A percentile compares a stretch with the other conserved stretches of the same genome.
phyloP scores from a whole-genome alignment of 2,113 vertebrate species.

The Phyllopteryx taeniolatus region DNA sequence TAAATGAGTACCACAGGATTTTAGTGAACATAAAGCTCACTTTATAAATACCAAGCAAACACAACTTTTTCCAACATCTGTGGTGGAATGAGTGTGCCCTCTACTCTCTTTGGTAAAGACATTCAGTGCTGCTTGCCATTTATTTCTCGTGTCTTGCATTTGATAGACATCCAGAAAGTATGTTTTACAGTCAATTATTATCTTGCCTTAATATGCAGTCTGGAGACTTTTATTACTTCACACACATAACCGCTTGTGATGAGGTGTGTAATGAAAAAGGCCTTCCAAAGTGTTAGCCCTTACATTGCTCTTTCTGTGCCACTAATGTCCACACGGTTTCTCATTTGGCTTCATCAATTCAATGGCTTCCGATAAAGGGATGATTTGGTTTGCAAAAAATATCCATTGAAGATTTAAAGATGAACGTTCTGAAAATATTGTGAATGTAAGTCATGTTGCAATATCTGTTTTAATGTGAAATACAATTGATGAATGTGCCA shows the following conservation, averaged over 20 bases:
- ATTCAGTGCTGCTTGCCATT: background rate
- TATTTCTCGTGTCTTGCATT: background rate
- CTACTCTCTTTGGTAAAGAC: background rate
- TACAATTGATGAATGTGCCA: background rate
- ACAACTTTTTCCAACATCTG: background rate
- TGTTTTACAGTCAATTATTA: slow-evolving; percentile 8
- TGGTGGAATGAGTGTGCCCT: background rate
- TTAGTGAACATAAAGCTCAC: slow-evolving; percentile 1
- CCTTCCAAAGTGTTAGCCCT: background rate
- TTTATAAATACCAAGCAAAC: slow-evolving; percentile 3
- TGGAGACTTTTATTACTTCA: background rate
- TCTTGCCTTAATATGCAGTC: slow-evolving; percentile 7
- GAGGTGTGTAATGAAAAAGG: slow-evolving; percentile 1
- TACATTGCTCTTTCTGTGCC: background rate
- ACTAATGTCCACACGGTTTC: background rate
- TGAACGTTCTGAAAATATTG: background rate
- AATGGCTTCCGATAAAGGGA: slow-evolving; percentile 13
- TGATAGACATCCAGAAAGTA: slow-evolving; percentile 1
- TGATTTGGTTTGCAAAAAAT: background rate
- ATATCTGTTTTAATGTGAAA: background rate
- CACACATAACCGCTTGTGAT: background rate
- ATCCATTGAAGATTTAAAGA: background rate
- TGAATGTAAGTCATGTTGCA: background rate
- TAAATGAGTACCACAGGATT: slow-evolving; percentile 26
- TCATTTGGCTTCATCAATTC: slow-evolving; percentile 3